A percentile compares a stretch with the other conserved stretches of the same genome.
These are phyloP conservation scores for Agraylea sexmaculata DNA, from an alignment of 1,140 invertebrate genomes.

Conservation along the genomic window DNA sequence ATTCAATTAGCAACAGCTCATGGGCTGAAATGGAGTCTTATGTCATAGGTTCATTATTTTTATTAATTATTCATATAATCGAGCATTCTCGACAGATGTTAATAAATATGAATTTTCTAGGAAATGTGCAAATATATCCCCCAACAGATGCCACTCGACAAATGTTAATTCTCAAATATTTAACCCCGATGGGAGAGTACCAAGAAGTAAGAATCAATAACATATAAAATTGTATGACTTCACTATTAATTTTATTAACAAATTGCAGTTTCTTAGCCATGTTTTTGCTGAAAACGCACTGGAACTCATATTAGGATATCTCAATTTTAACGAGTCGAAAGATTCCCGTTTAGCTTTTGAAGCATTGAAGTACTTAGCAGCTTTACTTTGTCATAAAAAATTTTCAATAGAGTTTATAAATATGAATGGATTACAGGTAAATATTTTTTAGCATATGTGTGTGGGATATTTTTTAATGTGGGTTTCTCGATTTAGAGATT, in stretches of 20 bases:
- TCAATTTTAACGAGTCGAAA: constrained; percentile 77
- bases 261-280: constrained; percentile 66
- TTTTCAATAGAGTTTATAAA: constrained; percentile 92
- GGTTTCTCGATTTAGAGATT: constrained; percentile 45
- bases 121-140: constrained; percentile 70
- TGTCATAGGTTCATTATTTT: constrained; percentile 57
- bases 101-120: constrained; percentile 21
- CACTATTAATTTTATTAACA: constrained; percentile 12
- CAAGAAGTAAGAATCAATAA: constrained; percentile 59
- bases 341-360: constrained; percentile 91
- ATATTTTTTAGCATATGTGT: constrained; percentile 6
- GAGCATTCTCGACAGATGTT: background rate
- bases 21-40: constrained; percentile 83
- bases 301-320: constrained; percentile 77
- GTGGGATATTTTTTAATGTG: constrained; percentile 7
- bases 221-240: constrained; percentile 4
- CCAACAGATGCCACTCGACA: constrained; percentile 76
- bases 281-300: constrained; percentile 88
- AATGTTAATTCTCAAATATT: constrained; percentile 82
- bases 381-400: constrained; percentile 92
- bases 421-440: constrained; percentile 66
- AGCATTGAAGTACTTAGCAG: constrained; percentile 84
- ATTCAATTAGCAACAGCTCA: constrained; percentile 60
- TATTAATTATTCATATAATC: constrained; percentile 2
- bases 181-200: constrained; percentile 92